phyloP scores from a whole-genome alignment of 2,888 invertebrate species.

The Celastrina argiolus region DNA sequence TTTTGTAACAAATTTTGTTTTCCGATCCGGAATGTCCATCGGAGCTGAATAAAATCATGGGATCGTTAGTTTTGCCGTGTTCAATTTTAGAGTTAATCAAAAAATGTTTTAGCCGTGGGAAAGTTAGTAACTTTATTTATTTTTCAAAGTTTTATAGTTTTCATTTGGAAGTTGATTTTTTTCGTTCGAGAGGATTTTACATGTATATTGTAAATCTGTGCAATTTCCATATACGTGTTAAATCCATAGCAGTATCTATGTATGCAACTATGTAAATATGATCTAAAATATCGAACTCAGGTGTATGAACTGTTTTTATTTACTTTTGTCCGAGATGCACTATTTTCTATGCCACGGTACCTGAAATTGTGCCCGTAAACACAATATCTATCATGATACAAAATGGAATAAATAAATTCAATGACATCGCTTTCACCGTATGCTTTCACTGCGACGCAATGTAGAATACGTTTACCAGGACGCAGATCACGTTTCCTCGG shows the following conservation, averaged over 20 bases:
- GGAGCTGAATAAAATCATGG: constrained; percentile 20
- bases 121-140: constrained; percentile 9
- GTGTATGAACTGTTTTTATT: no score
- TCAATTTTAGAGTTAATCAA: constrained; percentile 23
- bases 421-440: constrained; percentile 33
- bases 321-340: no score
- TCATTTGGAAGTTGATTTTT: background rate
- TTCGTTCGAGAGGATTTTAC: background rate
- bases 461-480: constrained; percentile 28
- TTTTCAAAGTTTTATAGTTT: constrained; percentile 6
- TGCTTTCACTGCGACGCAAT: constrained; percentile 26
- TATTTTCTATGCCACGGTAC: background rate
- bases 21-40: constrained; percentile 18
- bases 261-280: no score
- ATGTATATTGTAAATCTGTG: no score
- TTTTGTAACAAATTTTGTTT: constrained; percentile 16
- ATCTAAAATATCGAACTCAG: no score
- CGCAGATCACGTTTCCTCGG: constrained; percentile 47
- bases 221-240: no score
- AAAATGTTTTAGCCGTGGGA: constrained; percentile 14
- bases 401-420: constrained; percentile 36
- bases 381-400: constrained; percentile 10
- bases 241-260: no score
- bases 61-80: constrained; percentile 7
- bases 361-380: background rate